Evolutionary conservation across 2,888 invertebrate species (phyloP), one percentile per base, ranked within the genome.

Genomic region (Dyspetes luteomarginatus): DNA sequence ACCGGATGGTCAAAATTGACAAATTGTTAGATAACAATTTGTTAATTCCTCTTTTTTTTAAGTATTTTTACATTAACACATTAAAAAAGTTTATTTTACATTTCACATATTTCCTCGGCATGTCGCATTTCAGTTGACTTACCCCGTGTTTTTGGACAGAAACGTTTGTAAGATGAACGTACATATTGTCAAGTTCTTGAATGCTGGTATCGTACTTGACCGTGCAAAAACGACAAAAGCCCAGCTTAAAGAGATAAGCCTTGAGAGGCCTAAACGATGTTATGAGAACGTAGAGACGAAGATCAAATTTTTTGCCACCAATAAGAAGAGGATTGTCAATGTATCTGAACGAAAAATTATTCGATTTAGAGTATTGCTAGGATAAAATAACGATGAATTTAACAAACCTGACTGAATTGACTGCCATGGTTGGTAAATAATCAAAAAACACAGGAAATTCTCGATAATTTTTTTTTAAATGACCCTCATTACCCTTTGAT

Each of bases 141-240:
- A 96, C 96, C 84, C 98, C 98, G 90, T 98, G 98, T 92, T 98
- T 98, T 92, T 99, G 99, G n/a, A 99, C 98, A 77, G 98, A 98
- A 3, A 98, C 98, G 91, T 99, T 99, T 9, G 98, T 98, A 69
- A 98, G 94, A 93, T 98, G 98, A 69, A 98, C 97, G 89, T 97
- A 98, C 95, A 97, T 97, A 91, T 97, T 98, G 92, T 98, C 97
- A 86, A 97, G 92, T 91, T 97, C 97, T 48, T 96, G 96, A 48
- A 96, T 96, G 91, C 96, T 97, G 1, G 96, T 97, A 90, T 98
- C 97, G 90, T 98, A 98, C 91, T 98, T 98, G 64, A 98, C 97
- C 0, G 98, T 98, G 88, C 98, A 99, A 93, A 99, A 99, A 75
- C 98, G 95, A 92, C 98, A 98, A 93, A 99, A 99, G 5, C 98